phyloP scores from a whole-genome alignment of 2,888 invertebrate genomes.

The Helobdella robusta region DNA sequence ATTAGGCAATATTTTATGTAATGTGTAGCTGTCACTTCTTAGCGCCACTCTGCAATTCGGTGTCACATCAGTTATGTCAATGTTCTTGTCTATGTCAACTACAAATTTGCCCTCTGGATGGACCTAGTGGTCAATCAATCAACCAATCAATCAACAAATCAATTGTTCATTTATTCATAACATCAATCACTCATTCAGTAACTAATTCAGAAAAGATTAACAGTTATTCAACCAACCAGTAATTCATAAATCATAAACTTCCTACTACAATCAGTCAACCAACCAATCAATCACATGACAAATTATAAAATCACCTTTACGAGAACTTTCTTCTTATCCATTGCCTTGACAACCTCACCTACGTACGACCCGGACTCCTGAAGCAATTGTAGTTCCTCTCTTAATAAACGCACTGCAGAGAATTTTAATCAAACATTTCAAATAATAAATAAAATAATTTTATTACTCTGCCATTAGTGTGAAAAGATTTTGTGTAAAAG shows the following conservation, averaged over 20 bases:
- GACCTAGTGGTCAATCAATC: too few relatives aligned
- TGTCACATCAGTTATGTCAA: constrained; percentile 93
- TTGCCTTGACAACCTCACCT: constrained; percentile 97
- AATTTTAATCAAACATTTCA: not conserved
- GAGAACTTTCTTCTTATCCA: constrained; percentile 99
- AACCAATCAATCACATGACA: too few relatives aligned
- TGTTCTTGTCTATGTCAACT: constrained; percentile 96
- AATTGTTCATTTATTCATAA: too few relatives aligned
- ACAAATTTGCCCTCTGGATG: constrained; percentile 99
- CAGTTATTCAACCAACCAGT: too few relatives aligned
- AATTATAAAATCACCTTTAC: constrained; percentile 63
- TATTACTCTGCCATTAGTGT: not conserved
- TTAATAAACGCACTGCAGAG: constrained; percentile 77
- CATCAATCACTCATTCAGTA: too few relatives aligned
- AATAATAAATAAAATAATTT: constrained; percentile 3
- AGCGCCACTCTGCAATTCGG: constrained; percentile 94
- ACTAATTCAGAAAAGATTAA: too few relatives aligned
- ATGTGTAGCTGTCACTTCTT: constrained; percentile 92
- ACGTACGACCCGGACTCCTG: constrained; percentile 97
- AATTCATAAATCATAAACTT: too few relatives aligned
- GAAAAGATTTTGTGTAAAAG: too few relatives aligned
- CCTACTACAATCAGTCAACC: too few relatives aligned
- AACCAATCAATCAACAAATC: too few relatives aligned
- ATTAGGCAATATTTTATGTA: constrained; percentile 96
- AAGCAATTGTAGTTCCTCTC: constrained; percentile 89